These are phyloP conservation scores for Lepidocolaptes lacrymiger DNA, from an alignment of 2,797 vertebrate genomes.

Conservation along the genomic window DNA sequence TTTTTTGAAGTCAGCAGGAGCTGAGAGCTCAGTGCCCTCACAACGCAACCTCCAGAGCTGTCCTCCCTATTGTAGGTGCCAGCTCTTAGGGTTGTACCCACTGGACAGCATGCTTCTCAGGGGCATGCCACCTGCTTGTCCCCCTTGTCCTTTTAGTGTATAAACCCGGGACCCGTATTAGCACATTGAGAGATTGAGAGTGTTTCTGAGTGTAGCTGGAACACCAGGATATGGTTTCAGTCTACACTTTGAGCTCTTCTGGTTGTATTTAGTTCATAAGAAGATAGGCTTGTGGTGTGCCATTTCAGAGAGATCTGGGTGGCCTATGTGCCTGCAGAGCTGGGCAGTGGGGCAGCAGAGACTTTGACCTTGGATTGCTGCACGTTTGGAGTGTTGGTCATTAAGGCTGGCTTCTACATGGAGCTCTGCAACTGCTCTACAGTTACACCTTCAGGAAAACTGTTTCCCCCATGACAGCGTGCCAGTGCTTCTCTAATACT, in stretches of 20 bases:
- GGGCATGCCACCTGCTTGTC: background rate
- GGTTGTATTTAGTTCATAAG: background rate
- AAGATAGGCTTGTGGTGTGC: background rate
- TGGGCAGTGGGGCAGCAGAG: background rate
- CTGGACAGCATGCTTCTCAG: background rate
- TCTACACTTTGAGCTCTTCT: background rate
- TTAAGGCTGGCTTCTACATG: background rate
- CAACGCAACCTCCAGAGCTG: background rate
- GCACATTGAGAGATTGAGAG: fast-evolving
- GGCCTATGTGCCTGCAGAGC: background rate
- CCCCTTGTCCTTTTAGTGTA: background rate
- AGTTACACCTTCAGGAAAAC: background rate
- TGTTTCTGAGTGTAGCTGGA: background rate
- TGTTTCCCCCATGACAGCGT: fast-evolving
- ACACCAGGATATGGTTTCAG: background rate
- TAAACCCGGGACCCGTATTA: background rate
- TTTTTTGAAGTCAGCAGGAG: background rate
- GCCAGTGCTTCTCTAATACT: background rate
- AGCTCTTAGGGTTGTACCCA: background rate
- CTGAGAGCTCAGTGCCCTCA: background rate
- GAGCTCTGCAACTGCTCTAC: background rate
- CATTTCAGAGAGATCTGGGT: background rate
- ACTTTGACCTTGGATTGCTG: background rate
- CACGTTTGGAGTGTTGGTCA: background rate
- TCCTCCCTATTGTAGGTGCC: background rate